These are phyloP conservation scores for Salarias fasciatus DNA, from an alignment of 2,797 vertebrate species.

Conservation along the genomic window DNA sequence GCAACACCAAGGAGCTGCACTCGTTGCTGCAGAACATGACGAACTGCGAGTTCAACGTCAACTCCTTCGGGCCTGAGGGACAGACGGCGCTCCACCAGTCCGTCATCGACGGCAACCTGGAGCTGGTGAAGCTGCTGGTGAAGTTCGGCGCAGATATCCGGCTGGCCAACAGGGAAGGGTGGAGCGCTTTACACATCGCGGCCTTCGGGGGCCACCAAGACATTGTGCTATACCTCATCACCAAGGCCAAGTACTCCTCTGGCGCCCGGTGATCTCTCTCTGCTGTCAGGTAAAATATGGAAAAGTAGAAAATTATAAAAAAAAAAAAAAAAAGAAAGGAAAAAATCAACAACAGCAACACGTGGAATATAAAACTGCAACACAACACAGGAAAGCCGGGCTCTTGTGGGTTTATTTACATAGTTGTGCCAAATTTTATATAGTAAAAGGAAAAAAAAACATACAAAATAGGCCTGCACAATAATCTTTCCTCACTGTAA, in stretches of 20 bases:
- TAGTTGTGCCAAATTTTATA: constrained; percentile 79
- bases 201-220: constrained; percentile 98
- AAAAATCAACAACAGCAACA: constrained; percentile 34
- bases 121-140: constrained; percentile 97
- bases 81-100: constrained; percentile 98
- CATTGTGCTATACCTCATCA: constrained; percentile 99
- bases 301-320: constrained; percentile 36
- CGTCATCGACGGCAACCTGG: constrained; percentile 97
- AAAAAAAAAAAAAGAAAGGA: constrained; percentile 21
- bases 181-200: constrained; percentile 98
- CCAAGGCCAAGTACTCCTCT: constrained; percentile 98
- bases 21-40: constrained; percentile 97
- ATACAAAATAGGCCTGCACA: constrained; percentile 50
- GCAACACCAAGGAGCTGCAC: constrained; percentile 97
- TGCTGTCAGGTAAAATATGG: constrained; percentile 77
- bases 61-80: constrained; percentile 97
- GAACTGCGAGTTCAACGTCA: constrained; percentile 98
- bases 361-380: constrained; percentile 52
- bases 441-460: constrained; percentile 35
- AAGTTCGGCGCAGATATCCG: constrained; percentile 98
- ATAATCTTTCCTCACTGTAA: constrained; percentile 64
- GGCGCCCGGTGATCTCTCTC: constrained; percentile 87
- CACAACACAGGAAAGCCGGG: constrained; percentile 65
- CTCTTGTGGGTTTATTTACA: constrained; percentile 62
- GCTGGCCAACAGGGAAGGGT: constrained; percentile 97